These are phyloP conservation scores for Nemapogon koenigi DNA, from an alignment of 2,888 invertebrate species.

Conservation along the genomic window DNA sequence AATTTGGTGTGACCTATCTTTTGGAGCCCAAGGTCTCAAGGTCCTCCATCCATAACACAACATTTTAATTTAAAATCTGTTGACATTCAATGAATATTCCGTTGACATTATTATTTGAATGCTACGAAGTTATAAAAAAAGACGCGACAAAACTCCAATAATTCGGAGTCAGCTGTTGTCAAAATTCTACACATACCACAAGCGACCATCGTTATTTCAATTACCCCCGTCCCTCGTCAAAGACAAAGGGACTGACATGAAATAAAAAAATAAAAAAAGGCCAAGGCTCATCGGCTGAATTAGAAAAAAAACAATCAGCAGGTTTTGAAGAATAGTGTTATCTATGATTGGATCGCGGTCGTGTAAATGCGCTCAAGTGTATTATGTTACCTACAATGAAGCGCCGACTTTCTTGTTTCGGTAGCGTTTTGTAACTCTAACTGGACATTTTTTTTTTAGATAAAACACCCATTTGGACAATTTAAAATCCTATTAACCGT, in stretches of 20 bases:
- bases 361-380: slow-evolving; percentile 55
- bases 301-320: slow-evolving; percentile 25
- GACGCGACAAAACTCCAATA: too few species aligned
- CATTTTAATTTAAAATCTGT: too few species aligned
- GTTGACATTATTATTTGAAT: too few species aligned
- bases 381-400: slow-evolving; percentile 43
- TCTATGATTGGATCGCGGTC: slow-evolving; percentile 64
- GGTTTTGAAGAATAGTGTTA: slow-evolving; percentile 35
- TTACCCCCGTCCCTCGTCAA: slow-evolving; percentile 58
- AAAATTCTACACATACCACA: slow-evolving; percentile 54
- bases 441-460: too few species aligned
- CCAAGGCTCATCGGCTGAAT: slow-evolving; percentile 12
- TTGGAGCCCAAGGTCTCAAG: too few species aligned
- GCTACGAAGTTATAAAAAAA: too few species aligned
- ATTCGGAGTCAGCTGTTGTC: slow-evolving; percentile 49
- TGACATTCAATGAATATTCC: too few species aligned
- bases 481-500: too few species aligned
- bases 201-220: slow-evolving; percentile 60
- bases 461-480: too few species aligned
- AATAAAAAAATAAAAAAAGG: slow-evolving; percentile 31
- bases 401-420: slow-evolving; percentile 43
- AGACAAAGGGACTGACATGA: slow-evolving; percentile 59
- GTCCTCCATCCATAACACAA: too few species aligned
- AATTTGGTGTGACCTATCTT: too few species aligned
- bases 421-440: slow-evolving; percentile 44